Evolutionary conservation across 1,140 invertebrate species (phyloP), one percentile per base, ranked within the genome.

Genomic region (Heterodera carotae): DNA sequence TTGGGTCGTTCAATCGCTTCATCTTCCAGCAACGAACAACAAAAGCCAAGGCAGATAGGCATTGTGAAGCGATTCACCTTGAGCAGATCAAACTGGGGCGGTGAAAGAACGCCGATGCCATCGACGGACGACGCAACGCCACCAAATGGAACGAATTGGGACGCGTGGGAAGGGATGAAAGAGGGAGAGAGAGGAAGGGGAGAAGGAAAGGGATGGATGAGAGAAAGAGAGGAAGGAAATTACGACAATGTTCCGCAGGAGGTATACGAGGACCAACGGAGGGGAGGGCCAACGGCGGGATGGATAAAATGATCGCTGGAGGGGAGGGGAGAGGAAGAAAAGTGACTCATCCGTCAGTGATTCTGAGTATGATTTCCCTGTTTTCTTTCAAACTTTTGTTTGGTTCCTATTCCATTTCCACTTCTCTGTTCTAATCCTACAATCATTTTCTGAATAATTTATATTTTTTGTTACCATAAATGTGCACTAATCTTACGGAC

Each of bases 31-130:
- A 22, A 3, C 15, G 48, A 56, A 56, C 15, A 43, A 12, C 39
- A 62, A 62, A 62, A 66, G 62, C 6, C 8, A 66, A 25, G 31
- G 15, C 62, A 22, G 62, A 56, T 18, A 3, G 31, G 12, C 33
- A 66, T 66, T 66, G 62, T 66, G 62, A 66, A 34, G 29, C 62
- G 62, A 18, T 74, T 74, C 64, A 74, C 72, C 18, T 48, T 73
- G 4, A 73, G 15, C 60, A 74, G 48, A 62, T 25, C 71, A 15
- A 18, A 12, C 12, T 31, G 71, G 27, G 25, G 7, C n/a, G 64
- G 27, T 27, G 53, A 74, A 25, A 66, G 62, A 12, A 15, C 29
- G 31, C 15, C 25, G 62, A 12, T 0, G 60, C 7, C 60, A 31
- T 8, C 29, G 22, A 27, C 62, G 29, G 3, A 66, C 15, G 15